These are phyloP conservation scores for Dinomys branickii DNA, from an alignment of 2,113 vertebrate genomes.

Conservation along the genomic window DNA sequence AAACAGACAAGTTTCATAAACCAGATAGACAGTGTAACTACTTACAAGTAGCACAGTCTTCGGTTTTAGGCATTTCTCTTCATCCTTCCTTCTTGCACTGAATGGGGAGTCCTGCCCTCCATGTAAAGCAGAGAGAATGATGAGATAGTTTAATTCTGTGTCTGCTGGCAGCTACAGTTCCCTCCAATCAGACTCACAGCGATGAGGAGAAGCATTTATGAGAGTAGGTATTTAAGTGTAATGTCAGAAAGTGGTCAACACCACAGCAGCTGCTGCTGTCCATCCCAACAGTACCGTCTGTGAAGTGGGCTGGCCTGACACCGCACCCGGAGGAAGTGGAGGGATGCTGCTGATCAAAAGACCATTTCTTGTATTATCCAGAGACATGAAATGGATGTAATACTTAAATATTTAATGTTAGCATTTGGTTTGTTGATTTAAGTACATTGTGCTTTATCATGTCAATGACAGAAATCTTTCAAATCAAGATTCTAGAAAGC, in stretches of 20 bases:
- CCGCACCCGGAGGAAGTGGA: not conserved
- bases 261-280: not conserved
- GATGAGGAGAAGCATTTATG: not conserved
- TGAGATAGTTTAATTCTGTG: not conserved
- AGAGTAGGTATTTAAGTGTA: not conserved
- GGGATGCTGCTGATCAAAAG: not conserved
- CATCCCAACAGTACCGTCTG: not conserved
- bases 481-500: not conserved
- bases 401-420: slow-evolving; percentile 21
- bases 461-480: not conserved
- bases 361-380: not conserved
- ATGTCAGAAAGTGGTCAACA: not conserved
- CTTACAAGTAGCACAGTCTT: not conserved
- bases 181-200: not conserved
- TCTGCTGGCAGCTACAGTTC: not conserved
- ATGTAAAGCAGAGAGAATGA: not conserved
- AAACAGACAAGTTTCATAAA: not conserved
- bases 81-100: not conserved
- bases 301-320: not conserved
- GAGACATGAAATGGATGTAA: not conserved
- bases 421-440: not conserved
- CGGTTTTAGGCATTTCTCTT: not conserved
- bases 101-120: not conserved
- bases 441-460: not conserved
- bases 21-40: not conserved